A percentile compares a stretch with the other conserved stretches of the same genome.
These are phyloP conservation scores for Trimorus sp. DNA, from an alignment of 2,888 invertebrate genomes.

Conservation along the genomic window DNA sequence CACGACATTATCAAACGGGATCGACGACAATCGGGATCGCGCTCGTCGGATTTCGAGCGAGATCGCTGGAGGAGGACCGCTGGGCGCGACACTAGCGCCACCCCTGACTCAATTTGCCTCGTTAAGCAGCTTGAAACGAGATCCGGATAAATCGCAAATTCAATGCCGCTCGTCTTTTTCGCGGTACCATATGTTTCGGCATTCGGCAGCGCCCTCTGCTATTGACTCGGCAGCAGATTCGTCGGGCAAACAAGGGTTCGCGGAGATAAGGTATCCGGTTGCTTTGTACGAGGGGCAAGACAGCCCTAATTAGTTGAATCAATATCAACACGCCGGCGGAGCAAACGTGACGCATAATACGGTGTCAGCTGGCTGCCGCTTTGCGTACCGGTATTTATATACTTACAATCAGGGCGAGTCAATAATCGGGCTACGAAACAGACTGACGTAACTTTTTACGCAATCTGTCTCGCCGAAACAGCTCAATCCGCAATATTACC, in stretches of 20 bases:
- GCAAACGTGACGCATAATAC: constrained; percentile 69
- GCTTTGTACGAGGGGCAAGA: constrained; percentile 56
- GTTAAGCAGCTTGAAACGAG: background rate
- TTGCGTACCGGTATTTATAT: constrained; percentile 58
- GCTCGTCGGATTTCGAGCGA: too few species aligned
- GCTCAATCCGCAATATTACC: too few species aligned
- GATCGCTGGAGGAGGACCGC: too few species aligned
- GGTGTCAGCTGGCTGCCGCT: constrained; percentile 65
- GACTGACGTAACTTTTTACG: background rate
- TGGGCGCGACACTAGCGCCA: too few species aligned
- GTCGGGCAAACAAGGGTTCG: constrained; percentile 62
- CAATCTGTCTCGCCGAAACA: too few species aligned
- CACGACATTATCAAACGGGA: too few species aligned
- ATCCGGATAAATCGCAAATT: background rate
- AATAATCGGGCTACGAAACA: constrained; percentile 41
- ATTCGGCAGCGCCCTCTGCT: constrained; percentile 42
- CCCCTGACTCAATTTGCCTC: too few species aligned
- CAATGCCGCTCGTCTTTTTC: constrained; percentile 22
- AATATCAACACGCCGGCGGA: constrained; percentile 73
- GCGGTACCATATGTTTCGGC: constrained; percentile 59
- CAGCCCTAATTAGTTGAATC: constrained; percentile 75
- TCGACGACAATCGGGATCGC: too few species aligned
- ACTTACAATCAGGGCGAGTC: constrained; percentile 64
- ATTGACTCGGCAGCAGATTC: constrained; percentile 57
- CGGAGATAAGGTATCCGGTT: constrained; percentile 59